Conservation (phyloP, 2,113 vertebrate genomes). For the Neolamprologus ventralis region DNA sequence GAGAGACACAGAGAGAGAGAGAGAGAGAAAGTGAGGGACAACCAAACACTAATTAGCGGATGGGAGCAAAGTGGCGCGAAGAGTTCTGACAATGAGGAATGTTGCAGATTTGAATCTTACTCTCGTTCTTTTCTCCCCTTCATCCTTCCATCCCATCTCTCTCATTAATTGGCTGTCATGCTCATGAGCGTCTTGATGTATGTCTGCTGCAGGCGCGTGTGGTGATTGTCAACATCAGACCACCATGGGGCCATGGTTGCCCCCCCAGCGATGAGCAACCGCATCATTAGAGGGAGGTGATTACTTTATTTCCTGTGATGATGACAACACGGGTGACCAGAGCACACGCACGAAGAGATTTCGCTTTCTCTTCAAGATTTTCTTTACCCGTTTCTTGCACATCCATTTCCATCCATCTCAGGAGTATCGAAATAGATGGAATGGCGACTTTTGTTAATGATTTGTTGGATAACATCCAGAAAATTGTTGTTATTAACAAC, state of each 20-base stretch:
- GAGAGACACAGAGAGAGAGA: background rate
- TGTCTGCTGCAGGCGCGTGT: background rate
- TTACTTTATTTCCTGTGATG: constrained; percentile 25
- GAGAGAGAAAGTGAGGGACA: background rate
- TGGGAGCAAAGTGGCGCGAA: constrained; percentile 17
- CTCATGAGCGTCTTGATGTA: constrained; percentile 5
- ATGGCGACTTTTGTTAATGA: background rate
- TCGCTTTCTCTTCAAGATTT: background rate
- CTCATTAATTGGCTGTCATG: constrained; percentile 45
- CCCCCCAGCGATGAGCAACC: background rate
- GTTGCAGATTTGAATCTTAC: constrained; percentile 8
- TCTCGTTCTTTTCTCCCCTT: background rate
- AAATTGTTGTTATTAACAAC: background rate
- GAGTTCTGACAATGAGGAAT: constrained; percentile 50
- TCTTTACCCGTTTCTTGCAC: background rate
- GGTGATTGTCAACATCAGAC: constrained; percentile 38
- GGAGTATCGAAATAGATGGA: background rate
- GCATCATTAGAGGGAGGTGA: constrained; percentile 44
- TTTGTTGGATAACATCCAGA: background rate
- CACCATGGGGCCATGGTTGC: background rate
- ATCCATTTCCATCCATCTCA: background rate
- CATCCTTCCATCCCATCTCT: background rate
- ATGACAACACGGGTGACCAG: background rate
- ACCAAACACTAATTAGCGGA: constrained; percentile 44
- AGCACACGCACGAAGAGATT: background rate